Conservation (phyloP, 2,888 invertebrate genomes). For the Dryadula phaetusa region DNA sequence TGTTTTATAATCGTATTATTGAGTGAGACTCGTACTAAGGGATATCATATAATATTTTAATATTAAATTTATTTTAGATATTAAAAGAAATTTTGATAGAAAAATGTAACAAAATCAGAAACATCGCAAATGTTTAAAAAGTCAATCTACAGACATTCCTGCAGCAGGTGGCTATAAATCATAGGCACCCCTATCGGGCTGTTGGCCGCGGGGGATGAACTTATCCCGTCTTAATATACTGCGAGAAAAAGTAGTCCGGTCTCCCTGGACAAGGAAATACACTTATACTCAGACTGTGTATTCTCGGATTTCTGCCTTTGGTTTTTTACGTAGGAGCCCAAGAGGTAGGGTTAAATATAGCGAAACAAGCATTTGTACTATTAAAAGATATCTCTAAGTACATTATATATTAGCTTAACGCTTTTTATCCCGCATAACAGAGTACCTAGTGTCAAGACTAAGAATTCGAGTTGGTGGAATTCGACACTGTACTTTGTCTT, state of each 20-base stretch:
- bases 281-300: constrained; percentile 49
- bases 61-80: not conserved
- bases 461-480: too few relatives aligned
- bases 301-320: constrained; percentile 33
- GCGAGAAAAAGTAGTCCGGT: constrained; percentile 75
- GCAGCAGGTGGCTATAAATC: constrained; percentile 60
- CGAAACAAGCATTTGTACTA: not conserved
- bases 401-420: too few relatives aligned
- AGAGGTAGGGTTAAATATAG: constrained; percentile 11
- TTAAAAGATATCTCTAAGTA: too few relatives aligned
- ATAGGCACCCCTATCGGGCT: constrained; percentile 59
- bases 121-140: constrained; percentile 1
- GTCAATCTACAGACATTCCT: constrained; percentile 23
- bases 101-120: not conserved
- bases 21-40: too few relatives aligned
- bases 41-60: too few relatives aligned
- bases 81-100: too few relatives aligned
- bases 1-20: too few relatives aligned
- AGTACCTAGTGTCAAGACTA: too few relatives aligned
- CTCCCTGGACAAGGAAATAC: constrained; percentile 59
- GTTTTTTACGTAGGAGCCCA: constrained; percentile 11
- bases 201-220: constrained; percentile 54
- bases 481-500: too few relatives aligned
- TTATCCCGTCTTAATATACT: constrained; percentile 78
- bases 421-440: too few relatives aligned